Evolutionary conservation across 2,797 vertebrate genomes (phyloP), one percentile per base, ranked within the genome.

Genomic region (Tympanoctomys barrerae): DNA sequence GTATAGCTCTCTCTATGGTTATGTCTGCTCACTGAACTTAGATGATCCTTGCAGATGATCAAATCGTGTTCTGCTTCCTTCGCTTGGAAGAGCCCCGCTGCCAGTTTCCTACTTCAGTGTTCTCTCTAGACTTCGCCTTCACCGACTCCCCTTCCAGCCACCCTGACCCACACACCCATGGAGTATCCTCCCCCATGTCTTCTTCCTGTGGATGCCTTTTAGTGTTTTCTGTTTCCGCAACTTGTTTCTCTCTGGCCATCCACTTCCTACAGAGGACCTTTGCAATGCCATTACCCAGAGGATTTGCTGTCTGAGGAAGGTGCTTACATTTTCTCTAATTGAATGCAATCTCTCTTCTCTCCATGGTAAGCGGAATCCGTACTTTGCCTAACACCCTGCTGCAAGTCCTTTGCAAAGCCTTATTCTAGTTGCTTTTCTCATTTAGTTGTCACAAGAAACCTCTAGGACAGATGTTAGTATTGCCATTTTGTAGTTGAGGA

Each of bases 401-500:
- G 19, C 62, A 77, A 42, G 21, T 78, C 79, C 66, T 83, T 84
- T 61, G 16, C 28, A 57, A 83, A 82, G 85, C 82, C 66, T 31
- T 13, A 0, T 42, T 83, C 77, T 75, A 54, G 68, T 52, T 6
- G 33, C 79, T 59, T 31, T 64, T 54, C 42, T 95, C 24, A 70
- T 24, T 90, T 81, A 54, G 61, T 84, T 75, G 28, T 86, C n/a
- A 66, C 42, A 79, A 9, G 21, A 84, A 52, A 64, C 16, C n/a
- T 78, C 2, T 39, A 46, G 82, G 11, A 18, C 82, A 39, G 4
- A 6, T 71, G n/a, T 54, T 62, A 59, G n/a, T 79, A 39, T 49
- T 61, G 80, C 4, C 21, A 68, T 87, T 80, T 88, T 62, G n/a
- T 46, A 75, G 71, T 81, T 73, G 33, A 94, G 31, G 73, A 70